These are phyloP conservation scores for Poeciliopsis prolifica DNA, from an alignment of 2,113 vertebrate species.

Conservation along the genomic window DNA sequence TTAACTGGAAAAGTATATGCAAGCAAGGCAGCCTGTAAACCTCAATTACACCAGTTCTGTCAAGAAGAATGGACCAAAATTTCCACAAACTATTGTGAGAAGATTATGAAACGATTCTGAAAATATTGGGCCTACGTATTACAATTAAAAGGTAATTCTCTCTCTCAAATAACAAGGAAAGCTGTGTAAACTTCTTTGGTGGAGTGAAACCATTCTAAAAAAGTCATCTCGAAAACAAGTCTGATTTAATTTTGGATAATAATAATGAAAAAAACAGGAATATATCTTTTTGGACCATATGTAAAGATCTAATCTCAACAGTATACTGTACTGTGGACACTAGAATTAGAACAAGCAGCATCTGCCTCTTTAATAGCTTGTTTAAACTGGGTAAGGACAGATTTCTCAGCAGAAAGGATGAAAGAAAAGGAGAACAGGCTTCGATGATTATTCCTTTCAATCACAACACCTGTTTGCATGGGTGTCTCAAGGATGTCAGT, in stretches of 20 bases:
- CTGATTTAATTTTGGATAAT: not conserved
- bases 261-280: no score
- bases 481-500: constrained; percentile 13
- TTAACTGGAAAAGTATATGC: no score
- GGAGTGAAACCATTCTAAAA: not conserved
- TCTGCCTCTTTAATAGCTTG: constrained; percentile 13
- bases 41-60: no score
- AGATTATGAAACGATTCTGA: no score
- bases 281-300: not conserved
- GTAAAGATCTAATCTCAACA: not conserved
- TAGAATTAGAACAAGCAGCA: not conserved
- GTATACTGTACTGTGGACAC: not conserved
- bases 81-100: no score
- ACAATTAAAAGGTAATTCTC: no score
- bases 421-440: not conserved
- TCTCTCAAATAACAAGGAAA: no score
- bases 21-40: no score
- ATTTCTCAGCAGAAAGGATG: constrained; percentile 4
- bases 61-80: no score
- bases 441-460: constrained; percentile 25
- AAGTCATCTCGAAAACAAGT: not conserved
- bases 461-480: constrained; percentile 19
- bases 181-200: no score
- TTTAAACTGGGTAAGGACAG: not conserved
- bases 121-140: no score